Base-by-base conservation (phyloP, 2,113 vertebrate genomes). In the Xyrauchen texanus region DNA sequence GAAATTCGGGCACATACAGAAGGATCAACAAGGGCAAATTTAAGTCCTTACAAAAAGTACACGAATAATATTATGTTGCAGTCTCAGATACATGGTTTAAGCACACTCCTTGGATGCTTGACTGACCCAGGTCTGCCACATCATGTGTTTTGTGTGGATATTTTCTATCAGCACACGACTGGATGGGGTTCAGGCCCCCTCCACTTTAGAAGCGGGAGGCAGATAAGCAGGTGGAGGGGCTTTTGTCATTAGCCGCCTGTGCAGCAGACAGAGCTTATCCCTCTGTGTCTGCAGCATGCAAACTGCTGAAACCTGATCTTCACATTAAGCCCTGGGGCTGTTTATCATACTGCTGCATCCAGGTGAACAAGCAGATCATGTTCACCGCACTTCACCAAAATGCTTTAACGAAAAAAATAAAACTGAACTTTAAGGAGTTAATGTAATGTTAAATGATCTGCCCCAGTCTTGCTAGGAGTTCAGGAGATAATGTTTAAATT, bases 221-320 rank as follows among this genome's bases (percentile, higher is more conserved):
- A 46, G 75, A 69, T 81, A 81, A 79, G 79, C 63, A 76, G 34
- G 71, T 69, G 65, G n/a, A 47, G 47, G 52, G 76, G 58, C 76
- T 66, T 78, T 67, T 68, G 67, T 72, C 67, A 65, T 15, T 8
- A 12, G 62, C 60, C 70, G 51, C 76, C 8, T 61, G 55, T 57
- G 47, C 58, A 77, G n/a, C 68, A 77, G 15, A 57, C 69, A 44
- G 42, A 49, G 69, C 78, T 80, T 74, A 74, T 73, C 53, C 63
- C 57, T 53, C 47, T 53, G 66, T 70, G 68, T 79, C 68, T 72
- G 77, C 68, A 52, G 61, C 49, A n/a, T 57, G 12, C 46, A 79
- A 79, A 72, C 60, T 64, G 60, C 60, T 79, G 68, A 71, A 53
- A 71, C 77, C 57, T 71, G 68, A 64, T 70, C 49, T 55, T 79